Conservation (phyloP, 2,797 vertebrate species). For the Pagetopsis macropterus region DNA sequence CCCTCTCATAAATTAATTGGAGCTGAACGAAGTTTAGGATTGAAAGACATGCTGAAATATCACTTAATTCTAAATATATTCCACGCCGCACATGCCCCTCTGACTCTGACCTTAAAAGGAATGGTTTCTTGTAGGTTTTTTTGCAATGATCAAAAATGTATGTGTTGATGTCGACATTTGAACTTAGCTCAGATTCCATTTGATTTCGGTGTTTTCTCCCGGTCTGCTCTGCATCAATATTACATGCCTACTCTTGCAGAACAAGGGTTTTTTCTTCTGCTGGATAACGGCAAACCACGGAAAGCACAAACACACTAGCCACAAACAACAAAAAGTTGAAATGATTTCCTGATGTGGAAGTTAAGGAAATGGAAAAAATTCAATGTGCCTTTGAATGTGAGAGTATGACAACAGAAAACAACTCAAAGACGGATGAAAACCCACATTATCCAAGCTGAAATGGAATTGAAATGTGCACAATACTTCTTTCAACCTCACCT, state of each 20-base stretch:
- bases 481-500: constrained; percentile 43
- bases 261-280: constrained; percentile 56
- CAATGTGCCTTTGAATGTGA: neutral
- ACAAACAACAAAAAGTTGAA: constrained; percentile 69
- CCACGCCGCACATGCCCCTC: constrained; percentile 48
- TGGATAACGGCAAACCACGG: constrained; percentile 56
- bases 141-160: constrained; percentile 80
- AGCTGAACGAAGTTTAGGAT: constrained; percentile 64
- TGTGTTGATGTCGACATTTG: constrained; percentile 79
- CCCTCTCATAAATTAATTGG: constrained; percentile 75
- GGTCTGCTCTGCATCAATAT: constrained; percentile 81
- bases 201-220: constrained; percentile 73
- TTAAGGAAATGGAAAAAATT: constrained; percentile 29
- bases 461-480: constrained; percentile 32
- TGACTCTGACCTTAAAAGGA: constrained; percentile 67
- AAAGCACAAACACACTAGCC: constrained; percentile 66
- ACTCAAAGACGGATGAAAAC: constrained; percentile 26
- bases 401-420: constrained; percentile 26
- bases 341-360: constrained; percentile 65
- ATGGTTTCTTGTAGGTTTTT: constrained; percentile 60
- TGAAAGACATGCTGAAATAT: constrained; percentile 72
- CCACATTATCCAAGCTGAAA: constrained; percentile 18
- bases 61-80: constrained; percentile 79
- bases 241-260: constrained; percentile 74
- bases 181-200: constrained; percentile 78